Percentiles rank a stretch among this genome's conserved stretches.
Conservation (phyloP, 1,140 invertebrate species). For the Sesamia nonagrioides region DNA sequence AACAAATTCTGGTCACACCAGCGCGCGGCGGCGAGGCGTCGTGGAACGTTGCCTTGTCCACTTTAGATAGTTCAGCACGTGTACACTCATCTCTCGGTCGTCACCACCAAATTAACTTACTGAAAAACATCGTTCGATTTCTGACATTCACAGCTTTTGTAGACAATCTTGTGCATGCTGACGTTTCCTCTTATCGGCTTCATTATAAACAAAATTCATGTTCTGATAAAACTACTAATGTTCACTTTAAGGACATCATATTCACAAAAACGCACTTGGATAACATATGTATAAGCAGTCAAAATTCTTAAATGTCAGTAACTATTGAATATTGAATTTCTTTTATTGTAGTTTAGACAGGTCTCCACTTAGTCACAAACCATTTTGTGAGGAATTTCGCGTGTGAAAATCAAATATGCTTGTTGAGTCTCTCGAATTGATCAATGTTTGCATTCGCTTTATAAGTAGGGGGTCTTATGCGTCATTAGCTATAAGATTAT, state of each 20-base stretch:
- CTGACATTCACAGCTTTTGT: neutral
- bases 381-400: constrained; percentile 20
- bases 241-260: no score
- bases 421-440: constrained; percentile 42
- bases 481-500: constrained; percentile 26
- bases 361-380: constrained; percentile 22
- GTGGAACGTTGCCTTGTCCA: constrained; percentile 39
- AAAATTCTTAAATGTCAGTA: neutral
- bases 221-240: no score
- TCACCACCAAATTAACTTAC: constrained; percentile 35
- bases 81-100: constrained; percentile 40
- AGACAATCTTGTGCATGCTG: neutral
- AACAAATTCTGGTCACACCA: constrained; percentile 85
- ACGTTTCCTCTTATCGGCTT: neutral
- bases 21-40: constrained; percentile 62
- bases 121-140: constrained; percentile 9
- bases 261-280: no score
- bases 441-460: constrained; percentile 56
- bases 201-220: no score
- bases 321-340: neutral
- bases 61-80: constrained; percentile 41
- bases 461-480: constrained; percentile 51
- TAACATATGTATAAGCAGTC: neutral
- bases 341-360: constrained; percentile 2
- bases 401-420: constrained; percentile 55